phyloP scores from a whole-genome alignment of 1,140 invertebrate genomes.

The Galleria mellonella region DNA sequence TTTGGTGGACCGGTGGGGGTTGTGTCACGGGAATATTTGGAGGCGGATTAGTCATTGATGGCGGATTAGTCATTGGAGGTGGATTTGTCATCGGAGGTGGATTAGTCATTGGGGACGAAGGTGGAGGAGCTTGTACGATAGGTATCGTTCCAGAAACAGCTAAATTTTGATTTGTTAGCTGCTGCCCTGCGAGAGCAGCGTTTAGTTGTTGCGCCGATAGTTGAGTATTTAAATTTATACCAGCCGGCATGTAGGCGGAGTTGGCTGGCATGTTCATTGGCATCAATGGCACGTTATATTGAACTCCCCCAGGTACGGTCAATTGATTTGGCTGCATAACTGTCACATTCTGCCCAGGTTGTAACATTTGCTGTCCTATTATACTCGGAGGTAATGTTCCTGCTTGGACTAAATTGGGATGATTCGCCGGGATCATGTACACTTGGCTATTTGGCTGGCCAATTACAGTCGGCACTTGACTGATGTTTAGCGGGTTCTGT shows the following conservation, averaged over 20 bases:
- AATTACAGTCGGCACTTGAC: constrained; percentile 55
- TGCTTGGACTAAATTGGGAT: constrained; percentile 47
- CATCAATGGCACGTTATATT: constrained; percentile 63
- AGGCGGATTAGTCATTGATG: constrained; percentile 32
- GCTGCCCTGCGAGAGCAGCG: constrained; percentile 51
- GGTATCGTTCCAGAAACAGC: constrained; percentile 51
- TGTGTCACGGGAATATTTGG: no score
- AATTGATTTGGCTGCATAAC: constrained; percentile 64
- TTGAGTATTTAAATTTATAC: constrained; percentile 57
- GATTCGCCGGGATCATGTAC: constrained; percentile 65
- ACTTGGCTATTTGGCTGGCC: constrained; percentile 63
- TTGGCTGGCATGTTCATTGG: constrained; percentile 56
- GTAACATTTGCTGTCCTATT: constrained; percentile 51
- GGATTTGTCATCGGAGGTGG: constrained; percentile 17
- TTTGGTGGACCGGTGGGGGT: constrained; percentile 45
- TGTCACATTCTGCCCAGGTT: constrained; percentile 58
- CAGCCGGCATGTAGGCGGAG: constrained; percentile 54
- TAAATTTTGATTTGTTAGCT: constrained; percentile 44
- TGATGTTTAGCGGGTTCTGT: constrained; percentile 57
- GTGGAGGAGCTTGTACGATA: constrained; percentile 49
- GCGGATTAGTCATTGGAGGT: constrained; percentile 31
- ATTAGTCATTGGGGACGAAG: constrained; percentile 47
- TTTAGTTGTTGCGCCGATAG: constrained; percentile 59
- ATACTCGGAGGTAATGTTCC: constrained; percentile 35
- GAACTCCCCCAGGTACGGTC: constrained; percentile 47